These are phyloP conservation scores for Lysiphlebus fabarum DNA, from an alignment of 1,140 invertebrate genomes.

Conservation along the genomic window DNA sequence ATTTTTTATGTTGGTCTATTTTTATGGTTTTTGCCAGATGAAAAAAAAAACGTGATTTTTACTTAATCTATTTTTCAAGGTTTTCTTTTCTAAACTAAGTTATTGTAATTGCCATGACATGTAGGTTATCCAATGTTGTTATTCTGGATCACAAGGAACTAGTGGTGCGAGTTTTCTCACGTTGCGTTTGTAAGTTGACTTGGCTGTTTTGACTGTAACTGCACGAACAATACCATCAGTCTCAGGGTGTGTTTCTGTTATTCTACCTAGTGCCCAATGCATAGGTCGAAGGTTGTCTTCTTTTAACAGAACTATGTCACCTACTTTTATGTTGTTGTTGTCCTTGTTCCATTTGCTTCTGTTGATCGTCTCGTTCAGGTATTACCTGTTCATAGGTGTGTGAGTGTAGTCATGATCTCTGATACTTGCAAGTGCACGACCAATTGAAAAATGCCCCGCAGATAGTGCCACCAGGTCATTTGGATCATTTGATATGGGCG, in stretches of 20 bases:
- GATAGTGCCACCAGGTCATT: not conserved
- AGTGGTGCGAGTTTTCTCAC: too few relatives aligned
- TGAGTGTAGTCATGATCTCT: not conserved
- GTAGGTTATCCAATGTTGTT: too few relatives aligned
- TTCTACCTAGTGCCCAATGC: not conserved
- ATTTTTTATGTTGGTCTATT: too few relatives aligned
- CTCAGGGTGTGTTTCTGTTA: not conserved
- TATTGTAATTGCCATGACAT: too few relatives aligned
- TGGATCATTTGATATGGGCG: conserved; percentile 1
- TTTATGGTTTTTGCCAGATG: too few relatives aligned
- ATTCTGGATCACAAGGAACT: too few relatives aligned
- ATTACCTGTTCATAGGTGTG: conserved; percentile 2
- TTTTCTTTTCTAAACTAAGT: too few relatives aligned
- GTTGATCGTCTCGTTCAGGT: not conserved
- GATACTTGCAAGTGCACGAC: not conserved
- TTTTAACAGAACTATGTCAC: not conserved
- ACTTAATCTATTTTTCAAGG: too few relatives aligned
- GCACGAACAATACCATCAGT: too few relatives aligned
- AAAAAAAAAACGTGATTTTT: too few relatives aligned
- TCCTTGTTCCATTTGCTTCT: conserved; percentile 5
- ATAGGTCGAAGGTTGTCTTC: conserved; percentile 5
- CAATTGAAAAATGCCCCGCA: conserved; percentile 4
- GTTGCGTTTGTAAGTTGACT: too few relatives aligned
- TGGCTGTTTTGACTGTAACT: too few relatives aligned
- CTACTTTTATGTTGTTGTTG: not conserved